phyloP scores from a whole-genome alignment of 2,113 vertebrate genomes.

The Crotalus horridus region DNA sequence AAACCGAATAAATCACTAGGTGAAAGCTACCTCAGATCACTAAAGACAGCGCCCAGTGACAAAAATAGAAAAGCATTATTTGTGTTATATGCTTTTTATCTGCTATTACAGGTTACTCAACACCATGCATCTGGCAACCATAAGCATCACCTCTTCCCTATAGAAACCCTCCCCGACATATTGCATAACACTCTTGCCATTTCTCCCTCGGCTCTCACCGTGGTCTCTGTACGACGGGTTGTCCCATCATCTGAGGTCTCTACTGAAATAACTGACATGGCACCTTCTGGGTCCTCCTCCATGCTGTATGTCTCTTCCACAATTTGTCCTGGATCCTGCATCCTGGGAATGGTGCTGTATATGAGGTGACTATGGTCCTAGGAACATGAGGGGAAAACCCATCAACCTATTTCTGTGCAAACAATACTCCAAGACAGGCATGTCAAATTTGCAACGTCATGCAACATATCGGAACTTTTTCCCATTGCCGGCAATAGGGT shows the following conservation, averaged over 20 bases:
- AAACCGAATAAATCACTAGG: not conserved
- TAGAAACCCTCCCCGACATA: not conserved
- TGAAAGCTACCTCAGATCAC: not conserved
- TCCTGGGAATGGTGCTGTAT: conserved; percentile 79
- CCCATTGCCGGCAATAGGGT: too few species aligned
- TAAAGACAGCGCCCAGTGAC: not conserved
- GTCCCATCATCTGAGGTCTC: conserved; percentile 87
- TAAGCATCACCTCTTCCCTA: not conserved
- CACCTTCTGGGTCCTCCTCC: conserved; percentile 83
- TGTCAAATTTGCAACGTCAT: too few species aligned
- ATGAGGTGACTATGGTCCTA: conserved; percentile 76
- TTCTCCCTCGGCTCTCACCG: conserved; percentile 61
- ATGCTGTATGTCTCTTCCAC: conserved; percentile 84
- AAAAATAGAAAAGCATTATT: not conserved
- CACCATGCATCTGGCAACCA: too few species aligned
- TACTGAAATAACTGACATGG: conserved; percentile 80
- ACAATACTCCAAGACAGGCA: not conserved
- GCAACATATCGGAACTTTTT: too few species aligned
- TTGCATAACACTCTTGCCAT: not conserved
- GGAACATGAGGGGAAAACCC: not conserved
- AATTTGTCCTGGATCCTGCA: conserved; percentile 90
- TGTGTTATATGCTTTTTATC: not conserved
- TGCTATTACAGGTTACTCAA: not conserved
- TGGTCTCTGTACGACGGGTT: conserved; percentile 88
- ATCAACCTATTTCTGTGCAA: not conserved